Percentiles rank a stretch among this genome's conserved stretches.
Evolutionary conservation across 1,140 invertebrate species (phyloP).

Genomic region (Phocides pigmalion): DNA sequence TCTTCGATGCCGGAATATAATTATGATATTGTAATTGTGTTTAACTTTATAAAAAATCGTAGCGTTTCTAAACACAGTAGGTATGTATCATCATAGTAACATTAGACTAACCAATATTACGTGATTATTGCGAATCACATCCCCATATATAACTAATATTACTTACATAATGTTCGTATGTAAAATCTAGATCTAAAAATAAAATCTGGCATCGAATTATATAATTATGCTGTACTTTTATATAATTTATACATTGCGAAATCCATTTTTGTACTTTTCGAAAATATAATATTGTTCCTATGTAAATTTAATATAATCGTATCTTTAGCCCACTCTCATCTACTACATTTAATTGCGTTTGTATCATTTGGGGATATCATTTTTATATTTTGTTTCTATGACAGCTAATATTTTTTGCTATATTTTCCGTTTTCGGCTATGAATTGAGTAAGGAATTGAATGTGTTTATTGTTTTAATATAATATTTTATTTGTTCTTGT

Average conservation of each 20-base stretch:
- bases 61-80: conserved; percentile 2
- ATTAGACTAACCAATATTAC: background rate
- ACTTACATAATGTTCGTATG: background rate
- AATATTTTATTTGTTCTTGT: conserved; percentile 33
- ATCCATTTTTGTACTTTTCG: conserved; percentile 33
- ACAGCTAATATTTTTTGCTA: background rate
- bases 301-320: conserved; percentile 31
- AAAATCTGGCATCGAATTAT: conserved; percentile 10
- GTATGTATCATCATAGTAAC: background rate
- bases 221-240: conserved; percentile 23
- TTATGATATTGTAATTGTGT: background rate
- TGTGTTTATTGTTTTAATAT: conserved; percentile 30
- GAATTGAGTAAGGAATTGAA: conserved; percentile 32
- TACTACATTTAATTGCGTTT: background rate
- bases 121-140: background rate
- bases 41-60: background rate
- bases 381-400: background rate
- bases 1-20: conserved; percentile 11
- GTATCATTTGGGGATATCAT: conserved; percentile 3
- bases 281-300: conserved; percentile 34
- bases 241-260: conserved; percentile 23
- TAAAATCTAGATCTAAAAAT: background rate
- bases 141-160: background rate
- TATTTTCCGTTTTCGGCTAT: conserved; percentile 26
- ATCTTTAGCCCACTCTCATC: conserved; percentile 5